phyloP scores from a whole-genome alignment of 2,113 vertebrate species.

The Chitala chitala region DNA sequence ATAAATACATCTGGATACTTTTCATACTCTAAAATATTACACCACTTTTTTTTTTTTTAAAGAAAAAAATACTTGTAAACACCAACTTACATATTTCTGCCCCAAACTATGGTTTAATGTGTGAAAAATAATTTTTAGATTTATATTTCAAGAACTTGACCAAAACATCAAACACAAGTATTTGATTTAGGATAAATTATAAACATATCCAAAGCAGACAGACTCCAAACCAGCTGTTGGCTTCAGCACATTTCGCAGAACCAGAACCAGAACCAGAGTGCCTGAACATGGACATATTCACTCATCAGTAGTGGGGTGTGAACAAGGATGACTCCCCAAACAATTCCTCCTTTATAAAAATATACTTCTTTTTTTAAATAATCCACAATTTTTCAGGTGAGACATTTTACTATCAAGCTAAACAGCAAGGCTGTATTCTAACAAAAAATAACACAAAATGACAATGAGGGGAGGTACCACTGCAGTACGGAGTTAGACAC shows the following conservation, averaged over 20 bases:
- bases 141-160: constrained; percentile 10
- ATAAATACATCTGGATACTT: no score
- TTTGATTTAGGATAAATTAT: constrained; percentile 22
- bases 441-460: constrained; percentile 16
- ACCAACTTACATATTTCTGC: constrained; percentile 29
- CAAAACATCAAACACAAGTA: constrained; percentile 22
- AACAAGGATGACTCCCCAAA: constrained; percentile 48
- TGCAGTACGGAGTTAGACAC: constrained; percentile 8
- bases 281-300: constrained; percentile 29
- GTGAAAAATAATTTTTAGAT: constrained; percentile 10
- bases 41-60: no score
- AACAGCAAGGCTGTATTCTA: constrained; percentile 61
- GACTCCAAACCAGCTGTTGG: constrained; percentile 24
- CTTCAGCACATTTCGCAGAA: no score
- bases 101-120: constrained; percentile 18
- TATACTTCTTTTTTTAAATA: constrained; percentile 69
- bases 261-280: constrained; percentile 19
- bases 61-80: constrained; percentile 35
- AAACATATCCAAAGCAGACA: constrained; percentile 52
- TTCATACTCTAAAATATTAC: no score
- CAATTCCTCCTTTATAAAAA: constrained; percentile 69
- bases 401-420: constrained; percentile 64
- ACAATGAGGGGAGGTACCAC: constrained; percentile 35
- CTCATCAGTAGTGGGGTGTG: constrained; percentile 32
- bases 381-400: constrained; percentile 57